These are phyloP conservation scores for Rhadinocentrus ornatus DNA, from an alignment of 2,797 vertebrate genomes.

Conservation along the genomic window DNA sequence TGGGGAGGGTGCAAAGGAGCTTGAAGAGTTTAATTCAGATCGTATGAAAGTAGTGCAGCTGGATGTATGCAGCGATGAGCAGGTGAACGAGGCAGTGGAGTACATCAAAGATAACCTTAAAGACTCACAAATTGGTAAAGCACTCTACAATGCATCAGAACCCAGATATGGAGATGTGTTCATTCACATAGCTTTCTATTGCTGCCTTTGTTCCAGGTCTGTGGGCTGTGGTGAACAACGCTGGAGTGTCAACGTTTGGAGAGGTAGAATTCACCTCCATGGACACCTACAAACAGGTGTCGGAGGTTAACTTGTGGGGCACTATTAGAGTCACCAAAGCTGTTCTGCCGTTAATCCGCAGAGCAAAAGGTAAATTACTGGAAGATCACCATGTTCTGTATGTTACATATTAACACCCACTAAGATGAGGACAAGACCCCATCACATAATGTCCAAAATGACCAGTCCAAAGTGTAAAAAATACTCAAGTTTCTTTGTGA, in stretches of 20 bases:
- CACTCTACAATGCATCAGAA: neutral
- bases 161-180: neutral
- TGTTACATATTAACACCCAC: neutral
- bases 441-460: neutral
- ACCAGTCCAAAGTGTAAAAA: neutral
- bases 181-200: neutral
- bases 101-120: slow-evolving; percentile 80
- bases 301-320: slow-evolving; percentile 90
- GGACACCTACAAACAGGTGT: slow-evolving; percentile 86
- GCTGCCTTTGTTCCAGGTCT: slow-evolving; percentile 77
- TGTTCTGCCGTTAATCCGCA: slow-evolving; percentile 87
- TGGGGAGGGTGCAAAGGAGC: slow-evolving; percentile 84
- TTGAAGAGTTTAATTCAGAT: slow-evolving; percentile 84
- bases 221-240: slow-evolving; percentile 92
- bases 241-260: slow-evolving; percentile 85
- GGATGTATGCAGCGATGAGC: slow-evolving; percentile 89
- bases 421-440: neutral
- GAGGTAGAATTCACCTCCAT: slow-evolving; percentile 90
- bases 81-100: slow-evolving; percentile 82
- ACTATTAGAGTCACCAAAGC: slow-evolving; percentile 90
- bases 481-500: neutral
- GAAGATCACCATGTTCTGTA: neutral
- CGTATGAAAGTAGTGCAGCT: slow-evolving; percentile 89
- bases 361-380: slow-evolving; percentile 83
- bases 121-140: slow-evolving; percentile 79